These are phyloP conservation scores for Syngnathus floridae DNA, from an alignment of 2,113 vertebrate genomes.

Conservation along the genomic window DNA sequence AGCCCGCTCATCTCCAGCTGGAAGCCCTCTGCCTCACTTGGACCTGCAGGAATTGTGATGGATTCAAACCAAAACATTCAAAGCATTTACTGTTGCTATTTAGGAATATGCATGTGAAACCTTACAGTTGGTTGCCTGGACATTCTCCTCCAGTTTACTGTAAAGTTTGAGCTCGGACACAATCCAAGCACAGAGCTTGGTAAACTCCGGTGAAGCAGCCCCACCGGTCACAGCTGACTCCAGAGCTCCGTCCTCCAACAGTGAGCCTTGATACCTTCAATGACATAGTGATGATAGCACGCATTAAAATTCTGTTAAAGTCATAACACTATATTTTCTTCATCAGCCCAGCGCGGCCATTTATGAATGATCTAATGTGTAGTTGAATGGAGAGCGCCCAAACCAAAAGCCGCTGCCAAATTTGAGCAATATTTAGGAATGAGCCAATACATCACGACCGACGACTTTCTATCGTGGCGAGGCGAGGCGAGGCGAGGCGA, in stretches of 20 bases:
- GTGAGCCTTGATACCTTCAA: conserved; percentile 89
- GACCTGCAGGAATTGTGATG: conserved; percentile 68
- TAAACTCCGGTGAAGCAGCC: conserved; percentile 88
- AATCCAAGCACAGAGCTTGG: conserved; percentile 92
- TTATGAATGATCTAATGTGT: not conserved
- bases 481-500: not conserved
- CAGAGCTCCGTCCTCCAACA: conserved; percentile 87
- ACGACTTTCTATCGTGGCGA: not conserved
- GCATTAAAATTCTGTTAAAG: not conserved
- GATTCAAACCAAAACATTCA: not conserved
- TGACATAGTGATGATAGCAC: conserved; percentile 18
- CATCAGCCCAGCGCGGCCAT: not conserved
- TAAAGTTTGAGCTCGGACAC: conserved; percentile 85
- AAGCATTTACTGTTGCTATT: not conserved
- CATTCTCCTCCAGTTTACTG: conserved; percentile 90
- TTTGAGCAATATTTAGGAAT: not conserved
- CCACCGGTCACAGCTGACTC: conserved; percentile 76
- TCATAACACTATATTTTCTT: not conserved
- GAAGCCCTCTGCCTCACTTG: conserved; percentile 88
- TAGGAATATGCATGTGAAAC: not conserved
- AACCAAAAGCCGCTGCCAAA: not conserved
- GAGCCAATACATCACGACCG: not conserved
- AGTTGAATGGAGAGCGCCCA: not conserved
- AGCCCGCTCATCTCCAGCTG: conserved; percentile 95
- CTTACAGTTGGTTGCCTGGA: conserved; percentile 96